Percentiles rank a stretch among this genome's conserved stretches.
These are phyloP conservation scores for Dasyornis broadbenti DNA, from an alignment of 2,113 vertebrate species.

Conservation along the genomic window DNA sequence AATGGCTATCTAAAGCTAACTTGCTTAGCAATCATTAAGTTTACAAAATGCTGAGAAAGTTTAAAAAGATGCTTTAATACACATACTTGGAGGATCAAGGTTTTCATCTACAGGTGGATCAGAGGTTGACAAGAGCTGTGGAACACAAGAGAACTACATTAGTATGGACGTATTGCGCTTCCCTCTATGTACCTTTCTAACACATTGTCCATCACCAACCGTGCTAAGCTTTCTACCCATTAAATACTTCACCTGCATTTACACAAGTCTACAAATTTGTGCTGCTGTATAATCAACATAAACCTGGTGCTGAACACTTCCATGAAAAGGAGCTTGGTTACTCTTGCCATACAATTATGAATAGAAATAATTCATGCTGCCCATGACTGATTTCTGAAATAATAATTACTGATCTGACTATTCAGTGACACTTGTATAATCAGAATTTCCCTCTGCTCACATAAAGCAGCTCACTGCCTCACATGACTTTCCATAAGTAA, in stretches of 20 bases:
- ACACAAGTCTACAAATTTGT: not conserved
- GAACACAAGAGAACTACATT: not conserved
- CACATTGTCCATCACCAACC: not conserved
- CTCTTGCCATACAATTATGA: rapidly evolving
- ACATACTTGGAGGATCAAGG: slow-evolving; percentile 87
- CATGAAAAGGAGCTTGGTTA: not conserved
- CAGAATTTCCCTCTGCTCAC: not conserved
- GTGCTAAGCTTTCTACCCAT: not conserved
- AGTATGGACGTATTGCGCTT: not conserved
- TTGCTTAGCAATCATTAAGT: not conserved
- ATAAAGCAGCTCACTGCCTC: not conserved
- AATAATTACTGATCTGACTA: not conserved
- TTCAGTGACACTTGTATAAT: not conserved
- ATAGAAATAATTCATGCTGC: not conserved
- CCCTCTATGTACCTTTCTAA: not conserved
- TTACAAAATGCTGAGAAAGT: not conserved
- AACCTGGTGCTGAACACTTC: not conserved
- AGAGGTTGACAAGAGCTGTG: slow-evolving; percentile 88
- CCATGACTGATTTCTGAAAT: not conserved
- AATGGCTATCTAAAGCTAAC: not conserved
- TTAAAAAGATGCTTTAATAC: not conserved
- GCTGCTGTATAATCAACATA: not conserved
- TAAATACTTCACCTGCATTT: not conserved
- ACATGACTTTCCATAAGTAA: not conserved
- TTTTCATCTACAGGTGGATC: slow-evolving; percentile 84